Evolutionary conservation across 2,888 invertebrate species (phyloP).

Genomic region (Drosophila bunnanda): DNA sequence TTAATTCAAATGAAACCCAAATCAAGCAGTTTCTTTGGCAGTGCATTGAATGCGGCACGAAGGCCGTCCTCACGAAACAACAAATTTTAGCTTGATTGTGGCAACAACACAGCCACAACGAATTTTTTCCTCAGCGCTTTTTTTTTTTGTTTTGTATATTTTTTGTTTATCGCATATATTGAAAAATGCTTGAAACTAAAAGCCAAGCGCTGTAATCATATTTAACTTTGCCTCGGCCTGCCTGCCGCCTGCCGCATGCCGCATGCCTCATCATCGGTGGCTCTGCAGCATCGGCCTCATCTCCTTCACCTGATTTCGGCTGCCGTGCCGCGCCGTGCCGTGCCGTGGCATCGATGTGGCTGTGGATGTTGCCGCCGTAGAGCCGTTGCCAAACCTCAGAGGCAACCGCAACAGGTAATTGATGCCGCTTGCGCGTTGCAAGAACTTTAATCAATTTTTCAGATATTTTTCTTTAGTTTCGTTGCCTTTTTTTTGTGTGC

Average conservation of each 20-base stretch:
- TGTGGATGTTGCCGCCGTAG: conserved; percentile 18
- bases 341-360: conserved; percentile 10
- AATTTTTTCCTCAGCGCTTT: conserved; percentile 2
- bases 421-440: conserved; percentile 71
- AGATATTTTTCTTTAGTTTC: conserved; percentile 54
- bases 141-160: conserved; percentile 22
- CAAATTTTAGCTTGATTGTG: conserved; percentile 32
- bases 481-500: conserved; percentile 11
- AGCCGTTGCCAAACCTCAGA: conserved; percentile 46
- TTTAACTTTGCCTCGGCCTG: conserved; percentile 58
- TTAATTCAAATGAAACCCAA: not conserved
- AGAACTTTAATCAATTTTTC: conserved; percentile 75
- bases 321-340: conserved; percentile 12
- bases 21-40: not conserved
- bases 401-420: conserved; percentile 69
- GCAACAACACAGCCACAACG: conserved; percentile 19
- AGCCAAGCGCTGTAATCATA: conserved; percentile 75
- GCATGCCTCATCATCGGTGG: conserved; percentile 27
- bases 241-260: conserved; percentile 8
- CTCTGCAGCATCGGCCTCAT: conserved; percentile 23
- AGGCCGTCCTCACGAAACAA: conserved; percentile 33
- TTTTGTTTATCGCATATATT: conserved; percentile 57
- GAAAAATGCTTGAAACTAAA: conserved; percentile 69
- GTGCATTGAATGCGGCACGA: conserved; percentile 16
- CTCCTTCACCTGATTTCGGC: conserved; percentile 39